phyloP scores from a whole-genome alignment of 2,888 invertebrate species.

The Dynastes maya region DNA sequence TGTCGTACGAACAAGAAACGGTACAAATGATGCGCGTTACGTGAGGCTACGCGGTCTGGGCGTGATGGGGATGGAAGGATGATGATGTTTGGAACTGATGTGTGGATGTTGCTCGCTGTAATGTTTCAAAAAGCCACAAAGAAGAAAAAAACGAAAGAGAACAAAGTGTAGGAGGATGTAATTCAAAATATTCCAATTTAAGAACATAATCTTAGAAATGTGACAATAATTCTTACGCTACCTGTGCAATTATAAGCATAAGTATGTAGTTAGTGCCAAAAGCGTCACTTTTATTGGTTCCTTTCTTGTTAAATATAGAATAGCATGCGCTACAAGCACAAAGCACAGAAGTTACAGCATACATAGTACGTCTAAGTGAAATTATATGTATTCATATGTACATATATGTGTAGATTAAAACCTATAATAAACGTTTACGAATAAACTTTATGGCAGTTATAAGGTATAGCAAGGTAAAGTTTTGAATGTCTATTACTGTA shows the following conservation, averaged over 20 bases:
- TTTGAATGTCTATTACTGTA: constrained; percentile 11
- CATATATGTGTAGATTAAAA: background rate
- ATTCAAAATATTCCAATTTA: background rate
- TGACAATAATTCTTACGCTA: background rate
- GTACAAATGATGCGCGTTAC: constrained; percentile 29
- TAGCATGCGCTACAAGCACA: background rate
- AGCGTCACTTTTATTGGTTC: background rate
- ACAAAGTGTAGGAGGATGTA: background rate
- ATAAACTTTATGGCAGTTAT: constrained; percentile 19
- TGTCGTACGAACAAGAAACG: constrained; percentile 39
- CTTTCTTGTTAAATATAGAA: background rate
- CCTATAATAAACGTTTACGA: background rate
- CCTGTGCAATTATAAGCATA: background rate
- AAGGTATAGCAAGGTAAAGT: background rate
- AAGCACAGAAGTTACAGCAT: background rate
- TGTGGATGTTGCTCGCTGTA: background rate
- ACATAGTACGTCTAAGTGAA: background rate
- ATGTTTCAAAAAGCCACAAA: background rate
- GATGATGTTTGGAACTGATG: constrained; percentile 16
- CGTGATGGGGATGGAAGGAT: background rate
- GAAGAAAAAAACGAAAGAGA: background rate
- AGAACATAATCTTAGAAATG: background rate
- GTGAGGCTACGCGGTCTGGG: constrained; percentile 9
- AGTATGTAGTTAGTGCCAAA: background rate
- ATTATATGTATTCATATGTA: background rate